Evolutionary conservation across 2,888 invertebrate species (phyloP).

Genomic region (Andrena minutula): DNA sequence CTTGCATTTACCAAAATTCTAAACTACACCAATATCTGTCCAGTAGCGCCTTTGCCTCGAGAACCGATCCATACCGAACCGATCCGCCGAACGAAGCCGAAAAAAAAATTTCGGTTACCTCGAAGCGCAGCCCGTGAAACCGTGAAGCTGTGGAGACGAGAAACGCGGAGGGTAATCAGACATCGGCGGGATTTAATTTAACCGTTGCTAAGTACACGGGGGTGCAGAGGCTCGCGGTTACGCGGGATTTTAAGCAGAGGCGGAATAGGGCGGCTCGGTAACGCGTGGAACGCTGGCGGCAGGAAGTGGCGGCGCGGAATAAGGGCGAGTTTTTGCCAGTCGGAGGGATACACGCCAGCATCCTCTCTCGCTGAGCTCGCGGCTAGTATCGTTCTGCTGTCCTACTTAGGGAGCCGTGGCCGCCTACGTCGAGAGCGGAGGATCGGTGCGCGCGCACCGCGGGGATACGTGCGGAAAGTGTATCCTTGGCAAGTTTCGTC

Average conservation of each 20-base stretch:
- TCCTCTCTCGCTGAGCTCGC: constrained; percentile 30
- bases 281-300: constrained; percentile 8
- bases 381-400: constrained; percentile 46
- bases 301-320: constrained; percentile 16
- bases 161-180: constrained; percentile 12
- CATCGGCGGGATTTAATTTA: constrained; percentile 29
- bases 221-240: not conserved
- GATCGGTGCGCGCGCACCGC: constrained; percentile 57
- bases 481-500: constrained; percentile 69
- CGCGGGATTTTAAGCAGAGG: constrained; percentile 7
- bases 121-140: not conserved
- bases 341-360: constrained; percentile 20
- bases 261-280: not conserved
- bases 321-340: not conserved
- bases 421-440: constrained; percentile 3
- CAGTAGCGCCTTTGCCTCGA: too few relatives aligned
- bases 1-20: too few relatives aligned
- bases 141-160: not conserved
- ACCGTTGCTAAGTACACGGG: constrained; percentile 14
- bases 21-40: too few relatives aligned
- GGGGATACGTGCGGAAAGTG: constrained; percentile 54
- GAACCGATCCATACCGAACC: too few relatives aligned
- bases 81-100: too few relatives aligned
- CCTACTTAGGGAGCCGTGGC: constrained; percentile 31
- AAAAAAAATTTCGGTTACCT: not conserved